These are phyloP conservation scores for Leptopilina drosophilae DNA, from an alignment of 2,888 invertebrate genomes.

Conservation along the genomic window DNA sequence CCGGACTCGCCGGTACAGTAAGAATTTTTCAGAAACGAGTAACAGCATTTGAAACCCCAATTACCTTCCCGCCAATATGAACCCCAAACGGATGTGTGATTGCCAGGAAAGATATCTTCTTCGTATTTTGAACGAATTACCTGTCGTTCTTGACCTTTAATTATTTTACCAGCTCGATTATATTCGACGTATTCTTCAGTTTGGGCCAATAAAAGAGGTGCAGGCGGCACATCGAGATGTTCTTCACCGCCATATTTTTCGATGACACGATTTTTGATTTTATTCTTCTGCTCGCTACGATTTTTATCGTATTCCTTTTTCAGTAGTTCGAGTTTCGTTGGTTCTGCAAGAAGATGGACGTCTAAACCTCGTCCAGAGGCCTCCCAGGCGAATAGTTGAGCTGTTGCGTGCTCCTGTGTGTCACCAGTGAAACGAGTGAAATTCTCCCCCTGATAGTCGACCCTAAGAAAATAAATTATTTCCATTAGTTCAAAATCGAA, in stretches of 20 bases:
- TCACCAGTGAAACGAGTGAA: constrained; percentile 97
- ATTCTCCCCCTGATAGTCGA: constrained; percentile 96
- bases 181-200: constrained; percentile 98
- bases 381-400: constrained; percentile 98
- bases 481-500: neutral
- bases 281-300: constrained; percentile 92
- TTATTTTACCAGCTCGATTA: constrained; percentile 91
- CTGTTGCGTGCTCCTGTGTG: constrained; percentile 91
- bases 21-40: constrained; percentile 92
- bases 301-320: constrained; percentile 93
- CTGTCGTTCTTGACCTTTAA: constrained; percentile 92
- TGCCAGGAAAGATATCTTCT: constrained; percentile 94
- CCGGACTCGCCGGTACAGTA: constrained; percentile 91
- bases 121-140: constrained; percentile 92
- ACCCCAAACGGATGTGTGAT: constrained; percentile 97
- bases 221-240: constrained; percentile 91
- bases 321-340: constrained; percentile 95
- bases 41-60: constrained; percentile 99
- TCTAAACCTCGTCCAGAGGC: constrained; percentile 95
- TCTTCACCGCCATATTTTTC: constrained; percentile 97
- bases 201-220: constrained; percentile 93
- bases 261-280: constrained; percentile 90
- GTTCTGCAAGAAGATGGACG: constrained; percentile 97
- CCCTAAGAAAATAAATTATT: constrained; percentile 71
- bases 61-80: constrained; percentile 94